A percentile compares a stretch with the other conserved stretches of the same genome.
Conservation (phyloP, 2,888 invertebrate species). For the Zhuqinia jingwanae region DNA sequence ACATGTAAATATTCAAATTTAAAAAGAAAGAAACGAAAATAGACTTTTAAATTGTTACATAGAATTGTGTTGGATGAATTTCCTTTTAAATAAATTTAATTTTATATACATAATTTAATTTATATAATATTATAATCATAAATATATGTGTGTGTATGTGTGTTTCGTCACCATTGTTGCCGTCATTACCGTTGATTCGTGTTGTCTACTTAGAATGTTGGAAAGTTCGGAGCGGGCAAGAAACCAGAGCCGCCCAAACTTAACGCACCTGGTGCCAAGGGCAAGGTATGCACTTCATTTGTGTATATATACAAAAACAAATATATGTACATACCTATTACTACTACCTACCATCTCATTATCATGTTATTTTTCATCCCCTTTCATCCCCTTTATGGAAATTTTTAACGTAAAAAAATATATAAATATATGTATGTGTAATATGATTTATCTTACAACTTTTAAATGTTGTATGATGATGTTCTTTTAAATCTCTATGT, state of each 20-base stretch:
- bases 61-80: too few relatives aligned
- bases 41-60: too few relatives aligned
- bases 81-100: too few relatives aligned
- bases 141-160: constrained; percentile 47
- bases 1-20: constrained; percentile 4
- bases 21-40: neutral
- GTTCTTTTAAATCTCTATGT: too few relatives aligned
- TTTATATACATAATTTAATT: neutral
- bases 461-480: too few relatives aligned
- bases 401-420: too few relatives aligned
- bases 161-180: constrained; percentile 51
- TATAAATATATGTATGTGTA: neutral
- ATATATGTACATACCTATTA: neutral
- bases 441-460: too few relatives aligned
- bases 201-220: constrained; percentile 66
- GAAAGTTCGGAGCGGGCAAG: constrained; percentile 76
- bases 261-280: constrained; percentile 75
- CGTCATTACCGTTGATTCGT: constrained; percentile 36
- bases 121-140: too few relatives aligned
- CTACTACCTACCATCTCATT: neutral
- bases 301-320: neutral
- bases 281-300: constrained; percentile 65
- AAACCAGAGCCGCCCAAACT: constrained; percentile 78
- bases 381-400: too few relatives aligned
- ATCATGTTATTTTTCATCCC: too few relatives aligned